Evolutionary conservation across 1,140 invertebrate species (phyloP).

Genomic region (Daktulosphaira vitifoliae): DNA sequence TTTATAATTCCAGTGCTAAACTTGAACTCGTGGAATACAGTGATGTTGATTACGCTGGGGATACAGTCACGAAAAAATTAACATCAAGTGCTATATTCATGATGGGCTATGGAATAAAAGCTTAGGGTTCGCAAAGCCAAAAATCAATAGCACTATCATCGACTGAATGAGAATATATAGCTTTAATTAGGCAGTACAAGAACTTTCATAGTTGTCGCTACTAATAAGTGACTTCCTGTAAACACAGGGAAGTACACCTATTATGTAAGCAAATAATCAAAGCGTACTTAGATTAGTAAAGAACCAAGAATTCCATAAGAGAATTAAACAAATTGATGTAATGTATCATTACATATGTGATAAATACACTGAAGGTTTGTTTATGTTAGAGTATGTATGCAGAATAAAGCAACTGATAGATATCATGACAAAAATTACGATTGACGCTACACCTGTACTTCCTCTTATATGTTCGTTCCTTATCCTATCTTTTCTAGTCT

Average conservation of each 20-base stretch:
- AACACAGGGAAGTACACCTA: neutral
- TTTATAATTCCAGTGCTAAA: slow-evolving; percentile 14
- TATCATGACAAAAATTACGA: too few relatives aligned
- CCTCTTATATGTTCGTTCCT: too few relatives aligned
- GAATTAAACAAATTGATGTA: slow-evolving; percentile 39
- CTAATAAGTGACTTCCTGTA: slow-evolving; percentile 17
- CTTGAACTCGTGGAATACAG: slow-evolving; percentile 24
- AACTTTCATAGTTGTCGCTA: neutral
- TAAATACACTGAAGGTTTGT: too few relatives aligned
- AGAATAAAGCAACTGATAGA: too few relatives aligned
- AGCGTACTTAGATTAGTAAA: slow-evolving; percentile 25
- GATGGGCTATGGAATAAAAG: slow-evolving; percentile 40
- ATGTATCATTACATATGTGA: slow-evolving; percentile 40
- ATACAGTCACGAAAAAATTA: slow-evolving; percentile 40
- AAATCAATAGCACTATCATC: slow-evolving; percentile 13
- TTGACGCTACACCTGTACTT: too few relatives aligned
- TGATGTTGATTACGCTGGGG: slow-evolving; percentile 41
- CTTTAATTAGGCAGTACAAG: slow-evolving; percentile 2
- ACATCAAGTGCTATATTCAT: slow-evolving; percentile 42
- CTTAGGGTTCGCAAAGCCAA: slow-evolving; percentile 5
- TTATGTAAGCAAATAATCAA: slow-evolving; percentile 28
- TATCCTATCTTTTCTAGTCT: too few relatives aligned
- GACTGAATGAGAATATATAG: slow-evolving; percentile 25
- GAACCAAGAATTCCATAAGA: slow-evolving; percentile 39
- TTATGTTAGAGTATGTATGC: too few relatives aligned